A percentile compares a stretch with the other conserved stretches of the same genome.
Evolutionary conservation across 2,797 vertebrate species (phyloP).

Genomic region (Setipinna tenuifilis): DNA sequence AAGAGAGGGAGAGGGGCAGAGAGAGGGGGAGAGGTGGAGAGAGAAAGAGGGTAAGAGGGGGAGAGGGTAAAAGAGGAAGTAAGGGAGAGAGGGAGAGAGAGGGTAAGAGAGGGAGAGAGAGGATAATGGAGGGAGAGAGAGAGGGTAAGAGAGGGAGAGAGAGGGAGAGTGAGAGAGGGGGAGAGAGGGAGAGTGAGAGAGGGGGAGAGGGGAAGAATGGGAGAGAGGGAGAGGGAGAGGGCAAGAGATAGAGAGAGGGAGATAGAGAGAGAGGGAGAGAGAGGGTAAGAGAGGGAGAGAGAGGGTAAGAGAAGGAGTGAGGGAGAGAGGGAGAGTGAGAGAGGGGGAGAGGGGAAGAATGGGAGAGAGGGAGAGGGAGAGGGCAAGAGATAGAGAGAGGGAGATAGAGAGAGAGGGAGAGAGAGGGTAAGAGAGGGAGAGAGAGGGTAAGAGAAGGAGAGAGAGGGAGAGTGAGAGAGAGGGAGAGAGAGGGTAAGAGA

Average conservation of each 20-base stretch:
- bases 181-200: too few species aligned
- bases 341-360: neutral
- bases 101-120: neutral
- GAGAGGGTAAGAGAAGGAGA: too few species aligned
- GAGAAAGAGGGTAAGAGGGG: neutral
- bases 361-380: neutral
- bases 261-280: too few species aligned
- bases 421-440: too few species aligned
- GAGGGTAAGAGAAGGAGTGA: neutral
- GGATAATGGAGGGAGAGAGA: too few species aligned
- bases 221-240: too few species aligned
- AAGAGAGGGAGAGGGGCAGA: neutral
- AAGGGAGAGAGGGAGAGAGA: neutral
- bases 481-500: too few species aligned
- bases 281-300: neutral
- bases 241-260: neutral
- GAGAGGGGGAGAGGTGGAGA: neutral
- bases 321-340: neutral
- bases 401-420: neutral
- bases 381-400: neutral
- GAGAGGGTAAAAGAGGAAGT: conserved; percentile 2
- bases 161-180: neutral
- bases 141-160: neutral
- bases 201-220: too few species aligned
- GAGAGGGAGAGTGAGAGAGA: too few species aligned